These are phyloP conservation scores for Platyrinchus mystaceus DNA, from an alignment of 2,797 vertebrate genomes.

Conservation along the genomic window DNA sequence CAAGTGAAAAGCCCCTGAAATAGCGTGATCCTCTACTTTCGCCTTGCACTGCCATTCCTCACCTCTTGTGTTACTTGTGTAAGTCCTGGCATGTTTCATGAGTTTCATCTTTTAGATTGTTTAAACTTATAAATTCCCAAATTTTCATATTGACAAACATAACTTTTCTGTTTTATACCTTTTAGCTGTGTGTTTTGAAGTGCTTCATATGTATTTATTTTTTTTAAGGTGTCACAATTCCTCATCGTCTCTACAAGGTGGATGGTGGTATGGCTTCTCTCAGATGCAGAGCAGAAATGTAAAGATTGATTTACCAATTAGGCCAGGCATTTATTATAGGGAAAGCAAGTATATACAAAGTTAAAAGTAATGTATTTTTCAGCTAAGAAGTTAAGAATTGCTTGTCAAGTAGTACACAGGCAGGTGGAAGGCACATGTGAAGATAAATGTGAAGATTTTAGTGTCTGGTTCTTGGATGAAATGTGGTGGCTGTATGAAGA, in stretches of 20 bases:
- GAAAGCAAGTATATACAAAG: background rate
- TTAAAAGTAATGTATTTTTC: background rate
- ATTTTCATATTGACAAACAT: background rate
- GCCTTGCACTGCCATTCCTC: background rate
- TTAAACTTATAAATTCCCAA: background rate
- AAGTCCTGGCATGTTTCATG: background rate
- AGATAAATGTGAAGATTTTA: background rate
- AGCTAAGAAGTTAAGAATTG: background rate
- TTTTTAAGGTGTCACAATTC: background rate
- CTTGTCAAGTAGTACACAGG: background rate
- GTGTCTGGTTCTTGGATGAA: background rate
- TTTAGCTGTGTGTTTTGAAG: background rate
- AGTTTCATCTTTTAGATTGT: background rate
- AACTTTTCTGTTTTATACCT: background rate
- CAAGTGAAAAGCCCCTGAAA: background rate
- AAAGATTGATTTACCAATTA: background rate
- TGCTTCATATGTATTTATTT: background rate
- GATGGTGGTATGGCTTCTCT: background rate
- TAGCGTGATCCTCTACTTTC: background rate
- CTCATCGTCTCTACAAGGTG: fast-evolving
- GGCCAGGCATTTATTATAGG: background rate
- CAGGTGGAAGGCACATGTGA: background rate
- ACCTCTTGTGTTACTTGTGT: background rate
- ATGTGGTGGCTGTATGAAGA: background rate
- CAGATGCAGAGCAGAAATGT: background rate